Evolutionary conservation across 1,140 invertebrate genomes (phyloP), one percentile per base, ranked within the genome.

Genomic region (Nautilus pompilius): DNA sequence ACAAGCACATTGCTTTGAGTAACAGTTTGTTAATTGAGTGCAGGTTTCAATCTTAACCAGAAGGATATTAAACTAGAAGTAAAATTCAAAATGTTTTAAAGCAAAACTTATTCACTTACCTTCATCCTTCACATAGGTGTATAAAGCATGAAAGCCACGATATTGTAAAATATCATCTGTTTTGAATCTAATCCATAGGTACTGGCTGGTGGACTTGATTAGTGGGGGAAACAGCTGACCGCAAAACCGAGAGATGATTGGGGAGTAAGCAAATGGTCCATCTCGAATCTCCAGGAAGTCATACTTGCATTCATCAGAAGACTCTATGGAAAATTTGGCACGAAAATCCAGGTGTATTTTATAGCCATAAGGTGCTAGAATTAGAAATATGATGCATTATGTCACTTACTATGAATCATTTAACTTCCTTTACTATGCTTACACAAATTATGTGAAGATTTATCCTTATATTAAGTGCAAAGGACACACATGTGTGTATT

Each of bases 141-240:
- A 92, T 1, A 93, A 87, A 2, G 91, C 92, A 67, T 87, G 87
- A 80, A 96, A 95, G 2, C 93, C 93, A 20, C 82, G 83, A 72
- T 90, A 91, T 78, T 93, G 89, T 65, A 95, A 91, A 70, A 88
- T 90, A 60, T 91, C 90, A 72, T 96, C 93, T 1, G 91, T 92
- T 58, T 87, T 87, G 82, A 96, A 96, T 51, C 88, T 85, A 15
- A 95, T 83, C 92, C 92, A 95, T 28, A 96, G 85, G 76, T 89
- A 88, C 17, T 90, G 84, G 48, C 89, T 88, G 45, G 88, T 87
- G 3, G 91, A 93, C 29, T 87, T 88, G 65, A 94, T 87, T 74
- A 90, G 87, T 2, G 88, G 88, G 6, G 93, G 93, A 75, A 91
- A 93, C 57, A 87, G 84, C 22, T 86, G 85, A 34, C 91, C 92